phyloP scores from a whole-genome alignment of 2,888 invertebrate genomes.

The Drosophila stalkeri region DNA sequence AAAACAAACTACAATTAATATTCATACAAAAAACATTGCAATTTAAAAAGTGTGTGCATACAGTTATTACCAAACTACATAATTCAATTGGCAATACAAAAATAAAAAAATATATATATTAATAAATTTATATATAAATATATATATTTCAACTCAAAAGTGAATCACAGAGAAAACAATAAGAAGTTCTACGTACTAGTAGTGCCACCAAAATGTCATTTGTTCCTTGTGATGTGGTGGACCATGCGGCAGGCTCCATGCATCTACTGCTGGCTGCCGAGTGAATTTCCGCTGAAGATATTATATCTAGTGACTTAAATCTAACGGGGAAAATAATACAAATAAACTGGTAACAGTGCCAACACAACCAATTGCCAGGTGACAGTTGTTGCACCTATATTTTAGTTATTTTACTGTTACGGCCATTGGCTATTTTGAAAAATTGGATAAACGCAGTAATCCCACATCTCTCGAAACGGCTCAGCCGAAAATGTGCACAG shows the following conservation, averaged over 20 bases:
- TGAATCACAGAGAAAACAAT: slow-evolving; percentile 35
- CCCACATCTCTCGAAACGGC: slow-evolving; percentile 59
- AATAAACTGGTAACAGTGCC: slow-evolving; percentile 33
- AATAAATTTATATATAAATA: not conserved
- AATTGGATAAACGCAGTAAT: slow-evolving; percentile 71
- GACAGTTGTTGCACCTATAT: slow-evolving; percentile 26
- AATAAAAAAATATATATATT: not conserved
- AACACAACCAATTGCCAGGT: slow-evolving; percentile 20
- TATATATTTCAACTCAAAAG: slow-evolving; percentile 28
- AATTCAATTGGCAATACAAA: slow-evolving; percentile 34
- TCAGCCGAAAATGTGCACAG: slow-evolving; percentile 77
- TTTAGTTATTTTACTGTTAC: slow-evolving; percentile 23
- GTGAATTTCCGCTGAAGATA: slow-evolving; percentile 48
- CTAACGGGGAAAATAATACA: slow-evolving; percentile 8
- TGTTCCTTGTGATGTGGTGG: slow-evolving; percentile 64
- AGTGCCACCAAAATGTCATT: slow-evolving; percentile 55
- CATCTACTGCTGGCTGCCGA: slow-evolving; percentile 59
- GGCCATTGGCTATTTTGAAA: slow-evolving; percentile 49
- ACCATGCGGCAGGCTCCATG: slow-evolving; percentile 56
- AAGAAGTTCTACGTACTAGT: slow-evolving; percentile 14
- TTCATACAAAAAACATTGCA: slow-evolving; percentile 42
- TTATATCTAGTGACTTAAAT: slow-evolving; percentile 50
- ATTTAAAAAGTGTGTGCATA: slow-evolving; percentile 37
- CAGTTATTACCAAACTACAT: slow-evolving; percentile 16
- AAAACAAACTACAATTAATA: slow-evolving; percentile 29